Conservation (phyloP, 1,140 invertebrate genomes). For the Calosoma granatense region DNA sequence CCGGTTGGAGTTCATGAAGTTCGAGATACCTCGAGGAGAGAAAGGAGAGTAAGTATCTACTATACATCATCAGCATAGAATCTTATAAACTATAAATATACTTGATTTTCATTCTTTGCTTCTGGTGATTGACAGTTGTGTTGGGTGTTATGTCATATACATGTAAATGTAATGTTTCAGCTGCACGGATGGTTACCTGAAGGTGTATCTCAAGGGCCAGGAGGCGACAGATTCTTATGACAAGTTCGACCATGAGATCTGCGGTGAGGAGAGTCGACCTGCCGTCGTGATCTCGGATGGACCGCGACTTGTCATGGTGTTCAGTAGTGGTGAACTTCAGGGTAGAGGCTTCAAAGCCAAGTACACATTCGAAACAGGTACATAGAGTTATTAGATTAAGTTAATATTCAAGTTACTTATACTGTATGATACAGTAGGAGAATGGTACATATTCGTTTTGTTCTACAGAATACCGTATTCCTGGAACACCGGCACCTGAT, state of each 20-base stretch:
- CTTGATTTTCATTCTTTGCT: background rate
- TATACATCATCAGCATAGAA: too few relatives aligned
- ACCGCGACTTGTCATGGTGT: constrained; percentile 86
- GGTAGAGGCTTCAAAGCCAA: constrained; percentile 86
- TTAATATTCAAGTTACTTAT: too few relatives aligned
- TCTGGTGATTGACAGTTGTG: too few relatives aligned
- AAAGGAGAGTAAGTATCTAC: constrained; percentile 51
- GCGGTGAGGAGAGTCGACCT: constrained; percentile 62
- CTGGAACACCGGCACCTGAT: constrained; percentile 85
- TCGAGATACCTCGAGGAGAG: constrained; percentile 78
- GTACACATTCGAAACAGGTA: constrained; percentile 82
- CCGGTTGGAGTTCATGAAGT: constrained; percentile 72
- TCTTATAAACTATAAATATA: too few relatives aligned
- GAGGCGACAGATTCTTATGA: constrained; percentile 87
- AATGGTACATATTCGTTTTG: too few relatives aligned
- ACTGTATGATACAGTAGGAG: too few relatives aligned
- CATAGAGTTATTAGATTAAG: background rate
- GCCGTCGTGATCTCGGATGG: constrained; percentile 74
- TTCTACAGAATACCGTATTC: constrained; percentile 74
- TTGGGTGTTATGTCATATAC: too few relatives aligned
- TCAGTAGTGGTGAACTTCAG: constrained; percentile 80
- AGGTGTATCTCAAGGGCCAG: constrained; percentile 85
- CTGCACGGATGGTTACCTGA: constrained; percentile 83
- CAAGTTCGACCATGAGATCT: constrained; percentile 86
- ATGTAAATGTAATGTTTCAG: too few relatives aligned